Evolutionary conservation across 2,113 vertebrate genomes (phyloP), one percentile per base, ranked within the genome.

Genomic region (Elephas maximus): DNA sequence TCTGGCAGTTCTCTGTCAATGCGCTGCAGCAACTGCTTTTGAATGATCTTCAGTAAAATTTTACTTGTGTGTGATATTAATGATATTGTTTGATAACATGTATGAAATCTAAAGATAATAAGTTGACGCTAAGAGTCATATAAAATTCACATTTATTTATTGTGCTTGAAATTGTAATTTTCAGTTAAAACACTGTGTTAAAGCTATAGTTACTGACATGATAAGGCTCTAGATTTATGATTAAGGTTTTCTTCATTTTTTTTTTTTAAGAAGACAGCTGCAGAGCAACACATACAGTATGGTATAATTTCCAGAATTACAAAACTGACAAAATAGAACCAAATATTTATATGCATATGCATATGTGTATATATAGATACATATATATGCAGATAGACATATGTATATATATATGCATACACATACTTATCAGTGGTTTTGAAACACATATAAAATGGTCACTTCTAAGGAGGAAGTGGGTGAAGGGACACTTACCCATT

Each of bases 141-240:
- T 11, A 74, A 78, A 90, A 74, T 62, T 17, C 10, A 37, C 37
- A 37, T 37, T 37, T 37, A 37, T 2, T 37, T 37, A 37, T 87
- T 90, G 73, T n/a, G 30, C 8, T 96, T 41, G 5, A 79, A 91
- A 87, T 44, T 45, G 1, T 69, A 71, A 94, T 76, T 67, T 81
- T 8, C 28, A 94, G 44, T 53, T 93, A 85, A 96, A 93, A 93
- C 85, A 83, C 21, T 83, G 33, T 65, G 48, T 92, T 80, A 80
- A 17, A 63, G 28, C 44, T 67, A 80, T 5, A 96, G 51, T 62
- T 44, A 69, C 5, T 63, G 6, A 82, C 23, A 65, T 51, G 23
- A 67, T 37, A 83, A 92, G 51, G 23, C 1, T 26, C 30, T 45
- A 37, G 37, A 71, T 78, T 67, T 86, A 65, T 44, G 9, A 7